phyloP scores from a whole-genome alignment of 2,797 vertebrate genomes.

The Epinephelus coioides region DNA sequence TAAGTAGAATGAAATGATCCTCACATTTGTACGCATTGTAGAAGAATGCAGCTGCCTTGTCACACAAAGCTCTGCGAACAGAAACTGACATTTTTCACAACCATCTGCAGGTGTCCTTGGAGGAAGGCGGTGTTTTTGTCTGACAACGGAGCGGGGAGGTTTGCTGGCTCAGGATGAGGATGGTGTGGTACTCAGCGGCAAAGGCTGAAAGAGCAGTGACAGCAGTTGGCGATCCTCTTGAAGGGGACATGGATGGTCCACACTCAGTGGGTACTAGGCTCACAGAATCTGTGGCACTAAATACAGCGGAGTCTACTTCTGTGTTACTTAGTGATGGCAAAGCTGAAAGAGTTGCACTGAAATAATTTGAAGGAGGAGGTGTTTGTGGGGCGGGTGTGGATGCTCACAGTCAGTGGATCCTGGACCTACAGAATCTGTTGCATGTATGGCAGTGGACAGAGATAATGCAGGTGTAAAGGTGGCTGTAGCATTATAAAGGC shows the following conservation, averaged over 20 bases:
- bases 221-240: background rate
- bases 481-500: no score
- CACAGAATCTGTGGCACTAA: no score
- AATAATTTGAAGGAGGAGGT: no score
- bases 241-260: slow-evolving; percentile 3
- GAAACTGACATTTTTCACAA: background rate
- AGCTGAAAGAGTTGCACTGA: no score
- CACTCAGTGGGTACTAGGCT: background rate
- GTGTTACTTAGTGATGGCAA: no score
- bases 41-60: slow-evolving; percentile 1
- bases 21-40: slow-evolving; percentile 4
- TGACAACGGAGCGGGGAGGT: background rate
- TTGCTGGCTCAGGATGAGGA: slow-evolving; percentile 3
- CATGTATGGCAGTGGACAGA: background rate
- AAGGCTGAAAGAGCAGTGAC: slow-evolving; percentile 1
- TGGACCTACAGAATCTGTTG: background rate
- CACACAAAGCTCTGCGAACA: background rate
- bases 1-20: background rate
- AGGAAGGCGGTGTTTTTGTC: background rate
- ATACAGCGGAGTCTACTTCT: no score
- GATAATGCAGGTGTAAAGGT: no score
- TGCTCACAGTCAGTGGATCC: no score
- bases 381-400: no score
- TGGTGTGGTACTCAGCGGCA: background rate
- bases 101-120: slow-evolving; percentile 1